Percentiles rank a stretch among this genome's conserved stretches.
These are phyloP conservation scores for Cryptosula pallasiana DNA, from an alignment of 2,888 invertebrate genomes.

Conservation along the genomic window DNA sequence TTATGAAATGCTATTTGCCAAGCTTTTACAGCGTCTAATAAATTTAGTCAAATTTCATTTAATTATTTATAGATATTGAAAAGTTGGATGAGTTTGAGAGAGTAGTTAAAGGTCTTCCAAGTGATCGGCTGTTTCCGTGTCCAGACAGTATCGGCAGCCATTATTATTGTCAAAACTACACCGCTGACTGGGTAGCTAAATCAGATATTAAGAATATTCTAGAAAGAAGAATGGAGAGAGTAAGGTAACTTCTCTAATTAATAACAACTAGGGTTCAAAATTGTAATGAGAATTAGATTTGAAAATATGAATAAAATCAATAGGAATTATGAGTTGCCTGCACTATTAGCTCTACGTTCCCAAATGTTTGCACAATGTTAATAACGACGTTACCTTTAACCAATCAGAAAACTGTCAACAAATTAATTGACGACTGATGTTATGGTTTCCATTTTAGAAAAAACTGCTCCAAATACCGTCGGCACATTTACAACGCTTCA, in stretches of 20 bases:
- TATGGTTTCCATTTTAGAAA: not conserved
- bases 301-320: too few species aligned
- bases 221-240: not conserved
- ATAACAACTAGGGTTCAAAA: too few species aligned
- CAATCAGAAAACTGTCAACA: not conserved
- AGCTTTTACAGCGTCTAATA: too few species aligned
- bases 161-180: conserved; percentile 5
- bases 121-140: not conserved
- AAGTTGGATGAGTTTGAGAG: not conserved
- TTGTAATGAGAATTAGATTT: too few species aligned
- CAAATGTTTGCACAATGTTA: too few species aligned
- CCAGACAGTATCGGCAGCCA: not conserved
- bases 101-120: not conserved
- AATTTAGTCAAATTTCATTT: too few species aligned
- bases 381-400: too few species aligned
- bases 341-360: too few species aligned
- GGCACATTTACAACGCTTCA: not conserved
- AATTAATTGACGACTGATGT: not conserved
- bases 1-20: too few species aligned
- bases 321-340: too few species aligned
- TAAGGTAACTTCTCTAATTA: conserved; percentile 1
- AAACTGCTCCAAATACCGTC: not conserved
- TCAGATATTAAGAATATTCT: not conserved
- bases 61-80: too few species aligned
- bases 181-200: not conserved